Percentiles rank a stretch among this genome's conserved stretches.
phyloP scores from a whole-genome alignment of 1,140 invertebrate genomes.

The Leptestheria dahalacensis region DNA sequence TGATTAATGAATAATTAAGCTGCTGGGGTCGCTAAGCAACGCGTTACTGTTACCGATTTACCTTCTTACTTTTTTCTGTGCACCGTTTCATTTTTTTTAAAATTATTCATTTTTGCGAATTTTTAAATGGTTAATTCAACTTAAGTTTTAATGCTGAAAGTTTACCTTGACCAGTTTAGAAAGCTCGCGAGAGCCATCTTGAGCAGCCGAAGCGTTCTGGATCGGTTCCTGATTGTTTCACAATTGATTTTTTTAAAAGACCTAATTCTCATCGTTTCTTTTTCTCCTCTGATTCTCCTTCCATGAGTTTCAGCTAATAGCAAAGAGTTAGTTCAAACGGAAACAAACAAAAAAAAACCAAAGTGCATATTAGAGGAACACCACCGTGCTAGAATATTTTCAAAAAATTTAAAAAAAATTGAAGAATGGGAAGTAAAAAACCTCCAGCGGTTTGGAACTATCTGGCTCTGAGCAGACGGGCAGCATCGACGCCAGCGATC shows the following conservation, averaged over 20 bases:
- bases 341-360: background rate
- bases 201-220: background rate
- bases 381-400: background rate
- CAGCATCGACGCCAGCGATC: background rate
- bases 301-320: background rate
- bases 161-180: constrained; percentile 63
- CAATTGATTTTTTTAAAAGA: no score
- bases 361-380: background rate
- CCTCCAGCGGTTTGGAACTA: constrained; percentile 9
- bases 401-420: background rate
- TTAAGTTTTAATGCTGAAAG: background rate
- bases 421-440: background rate
- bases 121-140: no score
- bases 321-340: background rate
- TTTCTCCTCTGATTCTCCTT: background rate
- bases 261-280: background rate
- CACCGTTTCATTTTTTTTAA: no score
- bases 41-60: no score
- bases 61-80: no score
- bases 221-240: constrained; percentile 8
- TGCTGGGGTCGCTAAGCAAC: no score
- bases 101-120: no score
- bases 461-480: constrained; percentile 1
- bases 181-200: constrained; percentile 40
- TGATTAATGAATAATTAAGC: no score